Base-by-base conservation (phyloP, 2,113 vertebrate species). In the Vulpes ferrilata region DNA sequence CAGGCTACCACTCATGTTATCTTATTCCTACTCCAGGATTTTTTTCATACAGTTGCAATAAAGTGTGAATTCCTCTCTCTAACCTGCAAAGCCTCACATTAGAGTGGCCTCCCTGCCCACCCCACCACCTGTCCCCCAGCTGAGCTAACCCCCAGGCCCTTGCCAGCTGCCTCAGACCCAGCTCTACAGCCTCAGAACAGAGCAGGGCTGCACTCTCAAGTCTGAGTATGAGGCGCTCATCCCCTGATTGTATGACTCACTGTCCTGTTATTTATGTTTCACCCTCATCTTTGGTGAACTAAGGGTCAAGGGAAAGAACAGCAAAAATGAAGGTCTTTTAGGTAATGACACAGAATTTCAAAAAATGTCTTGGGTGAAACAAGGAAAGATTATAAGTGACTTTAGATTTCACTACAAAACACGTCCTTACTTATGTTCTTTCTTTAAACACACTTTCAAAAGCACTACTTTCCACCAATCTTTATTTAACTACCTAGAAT, bases 281-380 rank as follows among this genome's bases (percentile, higher is more conserved):
- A 57, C 11, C 59, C 73, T 84, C 32, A 59, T 76, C 48, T 59
- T 71, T 9, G 32, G 55, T 92, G 13, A 86, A 87, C 22, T 74
- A 30, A 69, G 27, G n/a, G 32, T 69, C 55, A 82, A 38, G 10
- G 69, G 57, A 88, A 93, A 51, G 69, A 69, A 69, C 9, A 73
- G 48, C 1, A 88, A 88, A 82, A 71, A 32, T 25, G 84, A 90
- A 76, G 23, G 3, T 43, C 0, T 53, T 83, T 76, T 9, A 59
- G 32, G n/a, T 82, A 57, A 2, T 30, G 19, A 92, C 4, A 67
- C 84, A 84, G 67, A 80, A 53, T 53, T 43, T 88, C 17, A 67
- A 95, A 88, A 32, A 64, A 71, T 32, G 53, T 55, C 71, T 62
- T 59, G 82, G 5, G 71, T 81, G 11, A 95, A 93, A 76, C 53